Percentiles rank a stretch among this genome's conserved stretches.
phyloP scores from a whole-genome alignment of 2,888 invertebrate genomes.

The Plutella xylostella region DNA sequence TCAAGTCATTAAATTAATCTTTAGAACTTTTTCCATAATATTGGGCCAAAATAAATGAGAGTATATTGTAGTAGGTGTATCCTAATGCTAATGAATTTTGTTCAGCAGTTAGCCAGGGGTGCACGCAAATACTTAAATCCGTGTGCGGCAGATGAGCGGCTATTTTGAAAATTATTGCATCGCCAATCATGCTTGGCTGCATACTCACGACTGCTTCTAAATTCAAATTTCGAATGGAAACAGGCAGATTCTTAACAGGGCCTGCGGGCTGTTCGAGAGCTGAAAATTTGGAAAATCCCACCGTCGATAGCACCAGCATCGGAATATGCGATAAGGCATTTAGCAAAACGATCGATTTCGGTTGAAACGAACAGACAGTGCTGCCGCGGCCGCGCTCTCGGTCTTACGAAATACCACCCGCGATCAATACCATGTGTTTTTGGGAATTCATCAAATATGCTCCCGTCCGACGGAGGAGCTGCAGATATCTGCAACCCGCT shows the following conservation, averaged over 20 bases:
- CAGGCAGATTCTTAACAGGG: slow-evolving; percentile 56
- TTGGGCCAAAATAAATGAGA: no score
- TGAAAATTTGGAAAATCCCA: slow-evolving; percentile 64
- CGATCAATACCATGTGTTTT: slow-evolving; percentile 16
- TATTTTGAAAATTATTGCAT: no score
- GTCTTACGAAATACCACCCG: slow-evolving; percentile 26
- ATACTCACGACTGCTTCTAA: slow-evolving; percentile 35
- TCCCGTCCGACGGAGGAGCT: neutral
- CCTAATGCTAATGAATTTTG: no score
- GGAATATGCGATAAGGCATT: slow-evolving; percentile 61
- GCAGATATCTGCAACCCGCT: no score
- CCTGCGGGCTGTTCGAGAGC: slow-evolving; percentile 34
- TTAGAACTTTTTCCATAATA: no score
- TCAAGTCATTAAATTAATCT: no score
- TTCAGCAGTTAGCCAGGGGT: no score
- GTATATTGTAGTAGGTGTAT: no score
- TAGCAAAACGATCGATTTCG: slow-evolving; percentile 36
- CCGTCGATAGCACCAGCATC: slow-evolving; percentile 52
- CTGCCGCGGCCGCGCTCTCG: slow-evolving; percentile 10
- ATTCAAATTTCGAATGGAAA: slow-evolving; percentile 42
- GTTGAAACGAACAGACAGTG: slow-evolving; percentile 9
- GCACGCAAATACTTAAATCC: no score
- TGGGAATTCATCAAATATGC: neutral
- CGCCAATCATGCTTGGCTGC: no score
- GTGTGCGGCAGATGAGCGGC: no score